A percentile compares a stretch with the other conserved stretches of the same genome.
Evolutionary conservation across 2,113 vertebrate genomes (phyloP).

Genomic region (Bos javanicus): DNA sequence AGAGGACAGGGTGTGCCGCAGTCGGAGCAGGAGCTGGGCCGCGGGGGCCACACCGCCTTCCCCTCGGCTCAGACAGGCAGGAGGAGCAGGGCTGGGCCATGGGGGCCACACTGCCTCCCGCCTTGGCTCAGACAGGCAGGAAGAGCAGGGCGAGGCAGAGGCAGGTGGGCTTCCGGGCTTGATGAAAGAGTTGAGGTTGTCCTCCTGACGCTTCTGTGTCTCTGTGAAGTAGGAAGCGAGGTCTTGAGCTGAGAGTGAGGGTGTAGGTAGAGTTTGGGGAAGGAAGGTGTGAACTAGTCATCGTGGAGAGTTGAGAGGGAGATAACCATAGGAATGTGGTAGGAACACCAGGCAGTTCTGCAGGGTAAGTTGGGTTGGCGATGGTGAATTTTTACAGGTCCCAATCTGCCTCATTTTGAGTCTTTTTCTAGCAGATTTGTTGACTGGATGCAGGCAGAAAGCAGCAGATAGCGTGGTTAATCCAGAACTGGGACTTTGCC

Average conservation of each 20-base stretch:
- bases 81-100: background rate
- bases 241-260: conserved; percentile 1
- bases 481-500: background rate
- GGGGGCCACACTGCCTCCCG: accelerated
- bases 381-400: background rate
- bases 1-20: background rate
- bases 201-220: background rate
- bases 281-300: conserved; percentile 29
- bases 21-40: accelerated
- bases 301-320: background rate
- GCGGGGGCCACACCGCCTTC: accelerated
- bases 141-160: background rate
- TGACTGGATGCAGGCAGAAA: background rate
- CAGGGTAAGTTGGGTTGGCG: background rate
- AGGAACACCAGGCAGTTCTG: conserved; percentile 10
- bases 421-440: background rate
- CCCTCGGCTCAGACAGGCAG: background rate
- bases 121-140: background rate
- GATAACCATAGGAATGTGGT: background rate
- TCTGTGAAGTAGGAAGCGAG: conserved; percentile 38
- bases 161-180: background rate
- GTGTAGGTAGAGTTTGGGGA: background rate
- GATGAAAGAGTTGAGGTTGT: background rate
- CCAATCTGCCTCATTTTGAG: background rate
- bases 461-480: background rate